Conservation (phyloP, 2,797 vertebrate species). For the Sebastes kiyomatsui region DNA sequence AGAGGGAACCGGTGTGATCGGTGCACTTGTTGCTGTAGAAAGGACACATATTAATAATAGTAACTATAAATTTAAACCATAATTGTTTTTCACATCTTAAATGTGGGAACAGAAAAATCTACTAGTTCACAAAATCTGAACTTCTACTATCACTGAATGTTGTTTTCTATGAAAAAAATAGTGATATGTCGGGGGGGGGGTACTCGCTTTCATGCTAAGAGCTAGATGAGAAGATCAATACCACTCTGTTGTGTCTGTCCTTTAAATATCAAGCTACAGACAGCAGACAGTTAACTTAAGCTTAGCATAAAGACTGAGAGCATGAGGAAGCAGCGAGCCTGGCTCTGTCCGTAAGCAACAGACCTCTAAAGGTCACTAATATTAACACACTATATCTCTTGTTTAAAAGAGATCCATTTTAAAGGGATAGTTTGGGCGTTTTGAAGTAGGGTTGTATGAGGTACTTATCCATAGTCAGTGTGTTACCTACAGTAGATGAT, state of each 20-base stretch:
- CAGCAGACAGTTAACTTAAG: background rate
- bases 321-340: no score
- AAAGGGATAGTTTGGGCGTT: no score
- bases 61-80: background rate
- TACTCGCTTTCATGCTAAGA: background rate
- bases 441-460: no score
- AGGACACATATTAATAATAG: background rate
- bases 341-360: no score
- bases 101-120: background rate
- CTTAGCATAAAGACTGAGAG: background rate
- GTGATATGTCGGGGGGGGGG: background rate
- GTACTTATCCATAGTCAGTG: no score
- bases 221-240: background rate
- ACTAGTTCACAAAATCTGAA: background rate
- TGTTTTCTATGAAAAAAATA: background rate
- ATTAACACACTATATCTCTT: background rate
- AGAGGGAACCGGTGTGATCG: background rate
- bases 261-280: background rate
- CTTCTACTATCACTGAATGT: background rate
- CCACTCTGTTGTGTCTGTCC: background rate
- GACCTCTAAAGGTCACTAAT: no score
- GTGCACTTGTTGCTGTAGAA: constrained; percentile 48
- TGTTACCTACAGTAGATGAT: no score
- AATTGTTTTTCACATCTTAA: background rate
- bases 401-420: no score